Conservation (phyloP, 2,797 vertebrate genomes). For the Staurois parvus region DNA sequence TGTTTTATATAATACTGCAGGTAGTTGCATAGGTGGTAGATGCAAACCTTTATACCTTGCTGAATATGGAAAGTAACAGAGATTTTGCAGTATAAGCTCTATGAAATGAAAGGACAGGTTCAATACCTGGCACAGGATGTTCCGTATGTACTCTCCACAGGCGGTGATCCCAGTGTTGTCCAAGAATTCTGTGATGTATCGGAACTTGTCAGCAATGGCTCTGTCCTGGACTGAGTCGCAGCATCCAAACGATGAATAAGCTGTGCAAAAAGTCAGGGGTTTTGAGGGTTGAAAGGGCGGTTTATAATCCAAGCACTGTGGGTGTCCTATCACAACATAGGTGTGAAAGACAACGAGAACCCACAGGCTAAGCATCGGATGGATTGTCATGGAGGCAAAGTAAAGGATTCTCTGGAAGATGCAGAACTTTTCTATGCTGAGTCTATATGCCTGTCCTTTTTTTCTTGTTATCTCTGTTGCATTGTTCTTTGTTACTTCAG, state of each 20-base stretch:
- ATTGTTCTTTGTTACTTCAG: slow-evolving; percentile 33
- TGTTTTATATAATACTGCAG: no score
- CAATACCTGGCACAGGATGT: slow-evolving; percentile 73
- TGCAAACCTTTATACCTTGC: neutral
- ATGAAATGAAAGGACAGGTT: neutral
- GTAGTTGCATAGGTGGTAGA: neutral
- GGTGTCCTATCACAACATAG: slow-evolving; percentile 75
- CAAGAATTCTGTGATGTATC: slow-evolving; percentile 79
- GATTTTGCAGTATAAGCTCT: neutral
- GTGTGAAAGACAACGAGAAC: slow-evolving; percentile 64
- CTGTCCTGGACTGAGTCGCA: slow-evolving; percentile 77
- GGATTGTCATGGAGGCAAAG: slow-evolving; percentile 42
- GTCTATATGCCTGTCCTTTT: slow-evolving; percentile 17
- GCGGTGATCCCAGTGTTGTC: slow-evolving; percentile 75
- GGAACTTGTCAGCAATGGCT: slow-evolving; percentile 72
- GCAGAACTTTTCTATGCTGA: neutral
- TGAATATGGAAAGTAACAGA: neutral
- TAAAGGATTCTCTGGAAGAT: slow-evolving; percentile 16
- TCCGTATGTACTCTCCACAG: slow-evolving; percentile 79
- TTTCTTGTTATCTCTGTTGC: slow-evolving; percentile 8
- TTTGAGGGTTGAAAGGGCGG: slow-evolving; percentile 63
- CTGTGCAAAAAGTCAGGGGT: slow-evolving; percentile 71
- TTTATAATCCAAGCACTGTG: slow-evolving; percentile 86
- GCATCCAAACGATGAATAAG: slow-evolving; percentile 83
- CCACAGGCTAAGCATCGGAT: slow-evolving; percentile 52